phyloP scores from a whole-genome alignment of 2,888 invertebrate species.

The Molanna angustata region DNA sequence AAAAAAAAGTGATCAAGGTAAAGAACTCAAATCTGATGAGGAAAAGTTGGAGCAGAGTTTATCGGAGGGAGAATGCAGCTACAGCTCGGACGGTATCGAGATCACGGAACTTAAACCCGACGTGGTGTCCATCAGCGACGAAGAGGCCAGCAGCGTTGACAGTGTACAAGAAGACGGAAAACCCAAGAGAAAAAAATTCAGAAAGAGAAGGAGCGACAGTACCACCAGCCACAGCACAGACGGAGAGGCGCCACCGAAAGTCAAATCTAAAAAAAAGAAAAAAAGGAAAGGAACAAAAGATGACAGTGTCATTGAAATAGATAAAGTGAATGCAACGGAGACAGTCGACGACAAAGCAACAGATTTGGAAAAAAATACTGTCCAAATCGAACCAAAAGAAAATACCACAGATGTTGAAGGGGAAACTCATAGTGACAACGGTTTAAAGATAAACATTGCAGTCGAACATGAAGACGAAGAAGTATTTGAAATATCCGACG shows the following conservation, averaged over 20 bases:
- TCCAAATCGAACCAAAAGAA: too few relatives aligned
- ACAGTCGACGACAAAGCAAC: too few relatives aligned
- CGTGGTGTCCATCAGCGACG: slow-evolving; percentile 55
- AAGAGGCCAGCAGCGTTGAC: slow-evolving; percentile 39
- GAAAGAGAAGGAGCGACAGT: slow-evolving; percentile 40
- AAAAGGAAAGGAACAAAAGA: too few relatives aligned
- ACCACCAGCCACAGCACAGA: slow-evolving; percentile 30
- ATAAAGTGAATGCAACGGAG: too few relatives aligned
- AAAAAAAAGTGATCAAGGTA: neutral
- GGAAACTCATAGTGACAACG: too few relatives aligned
- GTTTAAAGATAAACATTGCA: too few relatives aligned
- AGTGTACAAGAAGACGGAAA: neutral
- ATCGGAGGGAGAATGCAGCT: slow-evolving; percentile 44
- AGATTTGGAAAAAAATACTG: too few relatives aligned
- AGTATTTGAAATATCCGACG: slow-evolving; percentile 42
- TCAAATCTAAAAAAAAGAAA: too few relatives aligned
- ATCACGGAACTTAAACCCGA: slow-evolving; percentile 44
- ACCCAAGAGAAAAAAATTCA: slow-evolving; percentile 38
- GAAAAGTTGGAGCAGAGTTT: slow-evolving; percentile 17
- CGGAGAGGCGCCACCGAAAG: slow-evolving; percentile 46
- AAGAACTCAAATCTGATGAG: neutral
- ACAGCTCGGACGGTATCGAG: slow-evolving; percentile 44
- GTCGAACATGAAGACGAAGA: slow-evolving; percentile 7
- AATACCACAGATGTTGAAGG: too few relatives aligned
- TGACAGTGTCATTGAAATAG: too few relatives aligned